A percentile compares a stretch with the other conserved stretches of the same genome.
These are phyloP conservation scores for Scaptomyza reducta DNA, from an alignment of 2,888 invertebrate genomes.

Conservation along the genomic window DNA sequence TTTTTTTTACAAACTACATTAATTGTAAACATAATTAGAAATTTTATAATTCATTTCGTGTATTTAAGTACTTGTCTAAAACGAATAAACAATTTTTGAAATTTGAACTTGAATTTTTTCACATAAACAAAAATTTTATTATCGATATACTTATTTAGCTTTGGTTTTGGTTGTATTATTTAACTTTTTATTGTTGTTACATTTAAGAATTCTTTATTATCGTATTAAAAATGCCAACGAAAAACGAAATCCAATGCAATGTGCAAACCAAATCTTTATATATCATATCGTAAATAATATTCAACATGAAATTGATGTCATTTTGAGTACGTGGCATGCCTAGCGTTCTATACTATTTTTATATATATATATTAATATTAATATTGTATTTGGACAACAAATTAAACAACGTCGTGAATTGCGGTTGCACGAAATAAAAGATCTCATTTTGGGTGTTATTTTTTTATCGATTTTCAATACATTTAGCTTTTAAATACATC, in stretches of 20 bases:
- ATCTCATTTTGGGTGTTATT: slow-evolving; percentile 4
- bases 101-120: slow-evolving; percentile 59
- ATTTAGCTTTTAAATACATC: slow-evolving; percentile 23
- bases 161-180: too few species aligned
- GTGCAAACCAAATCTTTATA: slow-evolving; percentile 44
- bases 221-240: slow-evolving; percentile 16
- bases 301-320: slow-evolving; percentile 63
- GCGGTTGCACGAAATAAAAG: slow-evolving; percentile 36
- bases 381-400: slow-evolving; percentile 45
- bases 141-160: slow-evolving; percentile 41
- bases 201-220: slow-evolving; percentile 9
- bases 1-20: slow-evolving; percentile 76
- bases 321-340: slow-evolving; percentile 68
- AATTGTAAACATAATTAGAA: slow-evolving; percentile 74
- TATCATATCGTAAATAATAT: slow-evolving; percentile 35
- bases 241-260: slow-evolving; percentile 48
- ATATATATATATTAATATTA: slow-evolving; percentile 12
- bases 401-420: slow-evolving; percentile 27
- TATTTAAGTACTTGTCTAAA: slow-evolving; percentile 58
- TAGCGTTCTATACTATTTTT: slow-evolving; percentile 27
- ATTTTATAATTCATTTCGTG: slow-evolving; percentile 66
- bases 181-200: slow-evolving; percentile 11
- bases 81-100: slow-evolving; percentile 54
- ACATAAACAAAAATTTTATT: slow-evolving; percentile 25
- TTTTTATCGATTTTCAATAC: slow-evolving; percentile 24